A percentile compares a stretch with the other conserved stretches of the same genome.
These are phyloP conservation scores for Boloria selene DNA, from an alignment of 2,888 invertebrate genomes.

Conservation along the genomic window DNA sequence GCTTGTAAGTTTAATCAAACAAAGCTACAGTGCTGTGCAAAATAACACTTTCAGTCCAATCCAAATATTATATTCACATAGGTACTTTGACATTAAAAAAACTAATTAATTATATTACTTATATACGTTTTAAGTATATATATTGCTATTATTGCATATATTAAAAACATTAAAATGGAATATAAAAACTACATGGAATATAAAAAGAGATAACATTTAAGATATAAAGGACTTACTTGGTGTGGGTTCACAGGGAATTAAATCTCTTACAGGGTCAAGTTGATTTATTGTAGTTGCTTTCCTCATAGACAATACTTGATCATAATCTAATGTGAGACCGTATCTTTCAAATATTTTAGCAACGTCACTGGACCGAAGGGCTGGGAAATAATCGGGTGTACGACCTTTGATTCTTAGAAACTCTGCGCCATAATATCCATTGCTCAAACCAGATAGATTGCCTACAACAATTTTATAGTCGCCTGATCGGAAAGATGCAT, in stretches of 20 bases:
- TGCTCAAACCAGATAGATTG: constrained; percentile 68
- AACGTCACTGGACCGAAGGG: constrained; percentile 57
- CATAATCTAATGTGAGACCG: constrained; percentile 57
- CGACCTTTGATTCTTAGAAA: constrained; percentile 56
- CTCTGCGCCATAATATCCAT: constrained; percentile 66
- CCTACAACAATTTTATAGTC: constrained; percentile 85
- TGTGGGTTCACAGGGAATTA: constrained; percentile 63
- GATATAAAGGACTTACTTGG: constrained; percentile 56
- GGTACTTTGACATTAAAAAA: too few relatives aligned
- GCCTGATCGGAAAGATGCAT: constrained; percentile 82
- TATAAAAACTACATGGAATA: too few relatives aligned
- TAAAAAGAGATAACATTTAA: neutral
- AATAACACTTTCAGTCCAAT: too few relatives aligned
- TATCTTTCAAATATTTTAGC: constrained; percentile 58
- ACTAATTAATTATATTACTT: too few relatives aligned
- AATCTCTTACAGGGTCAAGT: constrained; percentile 58
- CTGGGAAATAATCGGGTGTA: constrained; percentile 62
- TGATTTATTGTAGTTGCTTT: constrained; percentile 59
- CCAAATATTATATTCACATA: too few relatives aligned
- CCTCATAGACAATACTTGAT: constrained; percentile 56
- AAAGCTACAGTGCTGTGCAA: too few relatives aligned
- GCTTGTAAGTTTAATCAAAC: too few relatives aligned
- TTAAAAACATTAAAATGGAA: too few relatives aligned
- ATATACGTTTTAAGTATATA: too few relatives aligned
- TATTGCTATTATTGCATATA: too few relatives aligned